These are phyloP conservation scores for Pteromalus puparum DNA, from an alignment of 1,140 invertebrate species.

Conservation along the genomic window DNA sequence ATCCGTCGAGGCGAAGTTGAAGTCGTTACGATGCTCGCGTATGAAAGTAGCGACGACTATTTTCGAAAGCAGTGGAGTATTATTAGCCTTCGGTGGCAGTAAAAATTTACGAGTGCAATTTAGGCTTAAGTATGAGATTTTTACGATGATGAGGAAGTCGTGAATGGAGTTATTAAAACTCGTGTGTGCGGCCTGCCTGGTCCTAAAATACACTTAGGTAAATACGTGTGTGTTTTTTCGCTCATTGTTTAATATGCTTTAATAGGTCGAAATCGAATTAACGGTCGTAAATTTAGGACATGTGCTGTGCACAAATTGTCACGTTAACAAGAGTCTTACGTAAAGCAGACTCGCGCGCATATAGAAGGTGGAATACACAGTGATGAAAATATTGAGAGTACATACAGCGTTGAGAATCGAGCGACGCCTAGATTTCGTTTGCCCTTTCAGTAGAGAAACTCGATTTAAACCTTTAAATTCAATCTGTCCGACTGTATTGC, in stretches of 20 bases:
- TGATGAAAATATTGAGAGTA: neutral
- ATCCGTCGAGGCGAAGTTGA: neutral
- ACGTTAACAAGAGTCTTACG: neutral
- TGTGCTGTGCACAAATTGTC: neutral
- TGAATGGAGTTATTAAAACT: constrained; percentile 43
- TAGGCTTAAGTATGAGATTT: constrained; percentile 39
- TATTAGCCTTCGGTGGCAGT: constrained; percentile 25
- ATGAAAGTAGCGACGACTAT: constrained; percentile 18
- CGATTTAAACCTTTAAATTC: constrained; percentile 24
- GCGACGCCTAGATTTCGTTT: constrained; percentile 4
- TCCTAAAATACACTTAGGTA: neutral
- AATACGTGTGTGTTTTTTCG: neutral
- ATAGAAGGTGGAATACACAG: neutral
- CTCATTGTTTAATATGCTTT: neutral
- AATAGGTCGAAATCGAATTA: too few species aligned
- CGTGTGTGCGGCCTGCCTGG: neutral
- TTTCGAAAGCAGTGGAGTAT: neutral
- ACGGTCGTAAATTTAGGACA: too few species aligned
- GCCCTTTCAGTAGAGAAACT: neutral
- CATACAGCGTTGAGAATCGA: neutral
- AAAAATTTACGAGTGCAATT: constrained; percentile 40
- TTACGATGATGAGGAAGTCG: constrained; percentile 42
- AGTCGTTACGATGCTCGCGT: neutral
- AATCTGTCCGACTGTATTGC: constrained; percentile 32
- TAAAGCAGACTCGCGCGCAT: neutral